These are phyloP conservation scores for Syngnathoides biaculeatus DNA, from an alignment of 2,113 vertebrate genomes.

Conservation along the genomic window DNA sequence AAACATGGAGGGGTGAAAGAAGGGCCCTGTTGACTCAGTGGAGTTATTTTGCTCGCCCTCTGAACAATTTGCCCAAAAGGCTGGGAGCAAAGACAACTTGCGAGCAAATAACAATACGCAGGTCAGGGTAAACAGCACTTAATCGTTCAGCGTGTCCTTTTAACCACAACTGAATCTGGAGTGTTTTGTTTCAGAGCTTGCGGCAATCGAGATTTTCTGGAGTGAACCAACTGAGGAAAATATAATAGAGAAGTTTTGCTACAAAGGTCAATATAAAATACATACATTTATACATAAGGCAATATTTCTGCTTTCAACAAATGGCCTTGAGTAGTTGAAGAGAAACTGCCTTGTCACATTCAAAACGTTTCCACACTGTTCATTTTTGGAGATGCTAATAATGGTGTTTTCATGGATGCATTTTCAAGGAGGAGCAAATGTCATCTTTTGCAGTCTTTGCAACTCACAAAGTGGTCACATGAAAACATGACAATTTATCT, in stretches of 20 bases:
- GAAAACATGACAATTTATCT: not conserved
- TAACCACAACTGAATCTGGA: slow-evolving; percentile 21
- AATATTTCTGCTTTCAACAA: slow-evolving; percentile 7
- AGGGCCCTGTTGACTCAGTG: slow-evolving; percentile 6
- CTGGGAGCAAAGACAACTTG: slow-evolving; percentile 27
- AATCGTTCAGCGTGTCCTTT: not conserved
- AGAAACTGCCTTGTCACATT: not conserved
- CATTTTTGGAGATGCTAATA: not conserved
- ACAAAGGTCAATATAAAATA: slow-evolving; percentile 3
- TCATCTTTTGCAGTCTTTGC: not conserved
- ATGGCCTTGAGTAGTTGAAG: not conserved
- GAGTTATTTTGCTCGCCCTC: slow-evolving; percentile 9
- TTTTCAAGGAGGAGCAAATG: not conserved
- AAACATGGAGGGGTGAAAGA: slow-evolving; percentile 11
- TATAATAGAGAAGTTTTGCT: slow-evolving; percentile 20
- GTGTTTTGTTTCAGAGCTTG: slow-evolving; percentile 18
- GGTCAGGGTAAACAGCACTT: slow-evolving; percentile 6
- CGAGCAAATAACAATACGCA: slow-evolving; percentile 17
- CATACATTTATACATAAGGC: not conserved
- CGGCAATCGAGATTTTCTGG: slow-evolving; percentile 30
- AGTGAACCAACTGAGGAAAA: slow-evolving; percentile 28
- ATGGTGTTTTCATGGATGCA: not conserved
- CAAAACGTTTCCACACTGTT: not conserved
- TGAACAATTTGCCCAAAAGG: slow-evolving; percentile 6
- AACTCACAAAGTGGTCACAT: not conserved